A percentile compares a stretch with the other conserved stretches of the same genome.
Conservation (phyloP, 2,797 vertebrate genomes). For the Xerus rutilus region DNA sequence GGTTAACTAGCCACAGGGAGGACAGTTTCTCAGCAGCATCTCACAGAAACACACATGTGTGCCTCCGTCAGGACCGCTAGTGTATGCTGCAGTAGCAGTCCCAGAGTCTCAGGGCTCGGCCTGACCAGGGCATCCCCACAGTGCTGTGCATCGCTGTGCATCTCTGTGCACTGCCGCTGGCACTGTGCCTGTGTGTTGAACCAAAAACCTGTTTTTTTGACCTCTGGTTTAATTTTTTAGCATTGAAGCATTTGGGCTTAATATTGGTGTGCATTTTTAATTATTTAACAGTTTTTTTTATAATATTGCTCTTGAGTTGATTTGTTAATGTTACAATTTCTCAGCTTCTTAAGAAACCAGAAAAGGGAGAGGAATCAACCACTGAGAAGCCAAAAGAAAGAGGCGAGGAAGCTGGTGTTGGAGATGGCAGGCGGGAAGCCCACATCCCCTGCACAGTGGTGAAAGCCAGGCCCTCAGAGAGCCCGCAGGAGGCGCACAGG, state of each 20-base stretch:
- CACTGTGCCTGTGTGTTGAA: background rate
- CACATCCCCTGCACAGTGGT: slow-evolving; percentile 85
- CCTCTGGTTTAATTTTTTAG: background rate
- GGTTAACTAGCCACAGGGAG: background rate
- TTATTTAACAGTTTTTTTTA: slow-evolving; percentile 40
- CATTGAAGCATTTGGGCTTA: slow-evolving; percentile 15
- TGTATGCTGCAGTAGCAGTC: background rate
- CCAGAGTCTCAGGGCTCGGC: background rate
- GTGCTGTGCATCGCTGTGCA: fast-evolving
- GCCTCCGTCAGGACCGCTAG: background rate
- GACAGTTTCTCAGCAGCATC: background rate
- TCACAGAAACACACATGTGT: background rate
- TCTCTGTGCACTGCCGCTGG: background rate
- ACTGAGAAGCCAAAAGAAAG: slow-evolving; percentile 94
- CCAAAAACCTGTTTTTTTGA: background rate
- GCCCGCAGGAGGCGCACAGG: slow-evolving; percentile 88
- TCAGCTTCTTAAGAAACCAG: slow-evolving; percentile 98
- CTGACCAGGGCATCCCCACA: background rate
- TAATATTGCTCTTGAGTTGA: slow-evolving; percentile 23
- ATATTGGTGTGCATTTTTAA: slow-evolving; percentile 4
- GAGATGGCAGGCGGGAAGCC: slow-evolving; percentile 94
- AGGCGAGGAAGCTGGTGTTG: slow-evolving; percentile 90
- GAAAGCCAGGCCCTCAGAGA: slow-evolving; percentile 88
- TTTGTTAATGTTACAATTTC: slow-evolving; percentile 61
- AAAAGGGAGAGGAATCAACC: slow-evolving; percentile 94